These are phyloP conservation scores for Oxytorus armatus DNA, from an alignment of 2,888 invertebrate species.

Conservation along the genomic window DNA sequence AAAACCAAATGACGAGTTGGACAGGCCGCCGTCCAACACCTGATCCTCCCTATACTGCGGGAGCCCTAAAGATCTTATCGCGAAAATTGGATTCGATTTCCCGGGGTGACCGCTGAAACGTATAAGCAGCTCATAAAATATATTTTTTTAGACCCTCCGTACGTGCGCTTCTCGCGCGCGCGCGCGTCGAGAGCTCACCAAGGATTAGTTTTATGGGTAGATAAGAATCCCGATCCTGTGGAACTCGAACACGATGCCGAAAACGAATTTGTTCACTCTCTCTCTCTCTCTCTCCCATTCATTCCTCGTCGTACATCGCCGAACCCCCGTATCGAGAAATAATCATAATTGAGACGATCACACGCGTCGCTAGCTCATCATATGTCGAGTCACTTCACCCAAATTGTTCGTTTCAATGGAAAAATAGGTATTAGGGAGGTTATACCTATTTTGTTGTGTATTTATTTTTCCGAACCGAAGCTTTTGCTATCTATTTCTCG, in stretches of 20 bases:
- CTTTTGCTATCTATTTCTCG: not conserved
- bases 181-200: constrained; percentile 70
- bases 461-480: not conserved
- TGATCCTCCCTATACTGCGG: constrained; percentile 76
- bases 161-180: constrained; percentile 76
- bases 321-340: constrained; percentile 36
- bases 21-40: constrained; percentile 76
- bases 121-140: constrained; percentile 84
- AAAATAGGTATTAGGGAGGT: not conserved
- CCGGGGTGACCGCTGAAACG: constrained; percentile 83
- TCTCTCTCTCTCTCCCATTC: not conserved
- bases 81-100: constrained; percentile 83
- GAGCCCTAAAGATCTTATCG: constrained; percentile 82
- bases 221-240: constrained; percentile 79
- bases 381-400: constrained; percentile 2
- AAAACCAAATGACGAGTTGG: constrained; percentile 67
- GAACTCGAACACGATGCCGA: constrained; percentile 42
- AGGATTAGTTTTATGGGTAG: constrained; percentile 83
- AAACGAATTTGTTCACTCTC: constrained; percentile 27
- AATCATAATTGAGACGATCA: constrained; percentile 61
- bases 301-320: not conserved
- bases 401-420: constrained; percentile 5
- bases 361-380: constrained; percentile 35
- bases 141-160: constrained; percentile 76
- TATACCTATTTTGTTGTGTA: not conserved